Base-by-base conservation (phyloP, 23 tunicate species). In the Oikopleura albicans region DNA sequence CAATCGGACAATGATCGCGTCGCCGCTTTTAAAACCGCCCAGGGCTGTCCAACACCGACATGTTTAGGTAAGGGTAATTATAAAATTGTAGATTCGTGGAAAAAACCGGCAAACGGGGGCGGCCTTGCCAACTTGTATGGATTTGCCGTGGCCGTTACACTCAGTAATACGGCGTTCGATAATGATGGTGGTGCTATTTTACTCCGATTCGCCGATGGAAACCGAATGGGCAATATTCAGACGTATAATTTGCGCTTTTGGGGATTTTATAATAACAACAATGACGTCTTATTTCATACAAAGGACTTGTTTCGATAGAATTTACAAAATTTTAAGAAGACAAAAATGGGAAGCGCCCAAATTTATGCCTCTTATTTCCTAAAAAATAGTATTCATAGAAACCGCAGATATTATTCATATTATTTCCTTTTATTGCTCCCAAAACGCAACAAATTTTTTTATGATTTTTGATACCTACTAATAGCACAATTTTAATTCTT, bases 261-360 rank as follows among this genome's bases (percentile, higher is more conserved):
- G 33, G 79, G 79, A 71, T 71, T 71, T 29, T 71, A 71, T 29
- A 71, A 71, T 71, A 29, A 71, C 34, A 71, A 71, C 79, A 71
- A 29, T 4, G 79, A 71, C 31, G 79, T 71, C 4, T 37, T 71
- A 2, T 71, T 71, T 31, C 79, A 71, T 71, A 71, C 79, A 71
- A 71, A 71, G 79, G 79, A 49, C 8, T 8, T 8, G 59, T 8
- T 8, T 49, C 22, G 59, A 49, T 71, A 71, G 31, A 71, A 16
- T 29, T 29, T 71, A 49, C 59, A 49, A 49, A 8, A 49, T 8
- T 49, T 8, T 49, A n/a, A n/a, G n/a, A n/a, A n/a, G n/a, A n/a
- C n/a, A n/a, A 49, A 49, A 49, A 49, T 49, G 16, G 8, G 59
- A 49, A 8, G 22, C 22, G 59, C 59, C 59, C 8, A 49, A 49